phyloP scores from a whole-genome alignment of 2,113 vertebrate genomes.

The Anoplopoma fimbria region DNA sequence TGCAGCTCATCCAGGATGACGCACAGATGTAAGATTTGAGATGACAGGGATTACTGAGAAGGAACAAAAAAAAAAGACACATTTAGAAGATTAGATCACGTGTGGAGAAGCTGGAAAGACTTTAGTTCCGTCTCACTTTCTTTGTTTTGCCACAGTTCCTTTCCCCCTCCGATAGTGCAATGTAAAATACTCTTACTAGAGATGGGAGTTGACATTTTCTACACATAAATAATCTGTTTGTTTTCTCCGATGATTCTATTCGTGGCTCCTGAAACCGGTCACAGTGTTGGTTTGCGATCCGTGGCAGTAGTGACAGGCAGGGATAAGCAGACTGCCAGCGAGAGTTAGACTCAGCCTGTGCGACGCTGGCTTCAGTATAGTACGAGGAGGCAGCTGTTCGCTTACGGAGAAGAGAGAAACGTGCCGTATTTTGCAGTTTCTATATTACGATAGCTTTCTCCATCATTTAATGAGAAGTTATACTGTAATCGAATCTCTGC shows the following conservation, averaged over 20 bases:
- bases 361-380: neutral
- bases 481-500: slow-evolving; percentile 60
- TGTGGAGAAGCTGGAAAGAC: neutral
- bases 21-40: slow-evolving; percentile 52
- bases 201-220: neutral
- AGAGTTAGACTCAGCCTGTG: slow-evolving; percentile 18
- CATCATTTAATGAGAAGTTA: slow-evolving; percentile 62
- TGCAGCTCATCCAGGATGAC: slow-evolving; percentile 36
- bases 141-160: neutral
- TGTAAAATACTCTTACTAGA: neutral
- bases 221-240: neutral
- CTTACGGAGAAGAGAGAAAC: neutral
- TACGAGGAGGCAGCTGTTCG: slow-evolving; percentile 22
- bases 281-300: neutral
- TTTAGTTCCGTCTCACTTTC: neutral
- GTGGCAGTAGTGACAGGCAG: slow-evolving; percentile 30
- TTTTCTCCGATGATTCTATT: neutral
- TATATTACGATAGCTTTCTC: neutral
- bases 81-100: neutral
- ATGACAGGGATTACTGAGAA: slow-evolving; percentile 11
- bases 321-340: slow-evolving; percentile 26
- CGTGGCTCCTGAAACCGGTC: neutral
- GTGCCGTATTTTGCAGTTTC: slow-evolving; percentile 14
- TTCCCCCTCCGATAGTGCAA: neutral
- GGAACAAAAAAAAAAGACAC: too few relatives aligned